These are phyloP conservation scores for Mormyrus proboscirostris DNA, from an alignment of 2,797 vertebrate species.

Conservation along the genomic window DNA sequence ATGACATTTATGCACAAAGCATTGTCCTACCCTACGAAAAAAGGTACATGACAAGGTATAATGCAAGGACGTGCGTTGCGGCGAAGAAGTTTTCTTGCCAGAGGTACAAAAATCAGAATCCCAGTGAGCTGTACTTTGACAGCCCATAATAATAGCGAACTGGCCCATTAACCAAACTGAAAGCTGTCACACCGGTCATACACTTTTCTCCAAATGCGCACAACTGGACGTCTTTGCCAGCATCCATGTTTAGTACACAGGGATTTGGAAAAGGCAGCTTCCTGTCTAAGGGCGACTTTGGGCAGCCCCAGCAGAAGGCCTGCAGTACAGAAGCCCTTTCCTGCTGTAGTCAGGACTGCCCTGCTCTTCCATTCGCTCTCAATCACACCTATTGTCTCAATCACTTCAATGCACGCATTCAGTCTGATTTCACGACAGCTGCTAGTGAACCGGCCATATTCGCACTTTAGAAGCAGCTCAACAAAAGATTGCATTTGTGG, in stretches of 20 bases:
- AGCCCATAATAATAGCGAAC: neutral
- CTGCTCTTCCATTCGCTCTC: neutral
- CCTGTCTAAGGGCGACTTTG: neutral
- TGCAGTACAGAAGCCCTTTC: neutral
- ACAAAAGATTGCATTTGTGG: neutral
- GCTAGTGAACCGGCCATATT: neutral
- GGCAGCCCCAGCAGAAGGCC: neutral
- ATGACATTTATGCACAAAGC: neutral
- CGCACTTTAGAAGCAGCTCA: neutral
- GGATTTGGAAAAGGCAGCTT: neutral
- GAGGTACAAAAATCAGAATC: neutral
- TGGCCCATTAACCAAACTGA: constrained; percentile 10
- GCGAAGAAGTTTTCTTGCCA: neutral
- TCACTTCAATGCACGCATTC: constrained; percentile 13
- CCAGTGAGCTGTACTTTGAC: neutral
- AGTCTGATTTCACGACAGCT: neutral
- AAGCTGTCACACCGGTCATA: neutral
- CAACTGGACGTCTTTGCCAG: neutral
- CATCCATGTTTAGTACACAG: neutral
- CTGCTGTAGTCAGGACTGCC: neutral
- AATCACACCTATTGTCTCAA: neutral
- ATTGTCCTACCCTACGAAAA: neutral
- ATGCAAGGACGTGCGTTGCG: neutral
- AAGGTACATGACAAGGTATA: neutral
- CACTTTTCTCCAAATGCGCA: neutral